These are phyloP conservation scores for Arctopsyche grandis DNA, from an alignment of 1,140 invertebrate genomes.

Conservation along the genomic window DNA sequence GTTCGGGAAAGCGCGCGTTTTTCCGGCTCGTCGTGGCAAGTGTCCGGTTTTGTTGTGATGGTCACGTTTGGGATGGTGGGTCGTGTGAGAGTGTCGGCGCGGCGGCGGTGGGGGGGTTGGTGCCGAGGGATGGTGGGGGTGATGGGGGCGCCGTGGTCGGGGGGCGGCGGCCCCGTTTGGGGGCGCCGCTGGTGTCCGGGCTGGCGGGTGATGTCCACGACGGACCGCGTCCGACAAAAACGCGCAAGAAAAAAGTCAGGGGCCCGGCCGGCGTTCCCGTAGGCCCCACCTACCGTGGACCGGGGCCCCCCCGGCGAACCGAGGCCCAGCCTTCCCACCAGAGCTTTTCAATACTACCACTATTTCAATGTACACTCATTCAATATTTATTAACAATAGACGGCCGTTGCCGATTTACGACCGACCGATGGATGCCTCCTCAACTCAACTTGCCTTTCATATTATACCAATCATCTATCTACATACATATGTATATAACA, in stretches of 20 bases:
- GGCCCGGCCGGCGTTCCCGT: not conserved
- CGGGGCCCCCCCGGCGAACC: slow-evolving; percentile 18
- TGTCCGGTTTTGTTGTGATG: not conserved
- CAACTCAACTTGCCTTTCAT: no score
- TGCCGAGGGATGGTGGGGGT: not conserved
- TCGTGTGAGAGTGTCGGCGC: not conserved
- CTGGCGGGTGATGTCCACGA: slow-evolving; percentile 7
- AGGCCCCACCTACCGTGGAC: slow-evolving; percentile 43
- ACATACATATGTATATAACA: no score
- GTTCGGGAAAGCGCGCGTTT: slow-evolving; percentile 18
- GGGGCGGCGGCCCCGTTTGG: not conserved
- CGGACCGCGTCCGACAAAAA: slow-evolving; percentile 43
- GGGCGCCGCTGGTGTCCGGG: not conserved
- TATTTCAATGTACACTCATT: not conserved
- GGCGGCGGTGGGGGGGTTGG: not conserved
- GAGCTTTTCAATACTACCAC: slow-evolving; percentile 1
- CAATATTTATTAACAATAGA: no score
- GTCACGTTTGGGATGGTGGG: not conserved
- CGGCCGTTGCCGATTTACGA: no score
- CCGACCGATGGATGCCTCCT: no score
- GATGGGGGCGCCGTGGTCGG: not conserved
- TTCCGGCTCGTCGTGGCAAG: not conserved
- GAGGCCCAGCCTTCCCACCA: slow-evolving; percentile 26
- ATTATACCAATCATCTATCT: no score
- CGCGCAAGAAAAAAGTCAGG: slow-evolving; percentile 30